phyloP scores from a whole-genome alignment of 2,797 vertebrate species.

The Podarcis lilfordi region DNA sequence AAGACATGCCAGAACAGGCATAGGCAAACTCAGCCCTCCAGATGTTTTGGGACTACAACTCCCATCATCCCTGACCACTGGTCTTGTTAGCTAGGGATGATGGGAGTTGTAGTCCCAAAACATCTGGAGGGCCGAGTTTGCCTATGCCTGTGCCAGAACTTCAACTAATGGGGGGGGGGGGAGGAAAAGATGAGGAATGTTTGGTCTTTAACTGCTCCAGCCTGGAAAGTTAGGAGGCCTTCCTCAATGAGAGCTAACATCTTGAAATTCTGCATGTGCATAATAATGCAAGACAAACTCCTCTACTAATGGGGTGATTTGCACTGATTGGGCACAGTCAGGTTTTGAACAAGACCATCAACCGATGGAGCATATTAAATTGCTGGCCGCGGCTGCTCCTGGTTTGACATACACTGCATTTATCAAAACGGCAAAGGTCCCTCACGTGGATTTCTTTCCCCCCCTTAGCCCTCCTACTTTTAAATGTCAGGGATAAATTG shows the following conservation, averaged over 20 bases:
- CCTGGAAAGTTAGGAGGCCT: not conserved
- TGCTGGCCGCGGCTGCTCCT: not conserved
- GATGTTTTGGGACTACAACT: too few relatives aligned
- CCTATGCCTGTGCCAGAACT: too few relatives aligned
- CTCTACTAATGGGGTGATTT: not conserved
- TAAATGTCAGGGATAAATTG: slow-evolving; percentile 64
- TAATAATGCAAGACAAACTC: not conserved
- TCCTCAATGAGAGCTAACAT: not conserved
- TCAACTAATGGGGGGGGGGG: too few relatives aligned
- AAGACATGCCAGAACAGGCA: too few relatives aligned
- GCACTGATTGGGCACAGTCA: not conserved
- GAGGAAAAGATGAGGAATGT: too few relatives aligned
- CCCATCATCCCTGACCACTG: too few relatives aligned
- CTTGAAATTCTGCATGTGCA: not conserved
- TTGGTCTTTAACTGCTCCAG: too few relatives aligned
- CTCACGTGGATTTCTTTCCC: slow-evolving; percentile 6
- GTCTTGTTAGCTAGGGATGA: too few relatives aligned
- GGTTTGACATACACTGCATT: not conserved
- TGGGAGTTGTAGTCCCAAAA: too few relatives aligned
- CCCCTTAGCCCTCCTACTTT: slow-evolving; percentile 48
- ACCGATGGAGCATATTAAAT: not conserved
- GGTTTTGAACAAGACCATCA: slow-evolving; percentile 26
- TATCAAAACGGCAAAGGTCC: slow-evolving; percentile 24
- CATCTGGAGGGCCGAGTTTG: too few relatives aligned
- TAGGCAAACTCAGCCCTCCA: too few relatives aligned